Percentiles rank a stretch among this genome's conserved stretches.
These are phyloP conservation scores for Corythornis madagascariensis DNA, from an alignment of 2,113 vertebrate genomes.

Conservation along the genomic window DNA sequence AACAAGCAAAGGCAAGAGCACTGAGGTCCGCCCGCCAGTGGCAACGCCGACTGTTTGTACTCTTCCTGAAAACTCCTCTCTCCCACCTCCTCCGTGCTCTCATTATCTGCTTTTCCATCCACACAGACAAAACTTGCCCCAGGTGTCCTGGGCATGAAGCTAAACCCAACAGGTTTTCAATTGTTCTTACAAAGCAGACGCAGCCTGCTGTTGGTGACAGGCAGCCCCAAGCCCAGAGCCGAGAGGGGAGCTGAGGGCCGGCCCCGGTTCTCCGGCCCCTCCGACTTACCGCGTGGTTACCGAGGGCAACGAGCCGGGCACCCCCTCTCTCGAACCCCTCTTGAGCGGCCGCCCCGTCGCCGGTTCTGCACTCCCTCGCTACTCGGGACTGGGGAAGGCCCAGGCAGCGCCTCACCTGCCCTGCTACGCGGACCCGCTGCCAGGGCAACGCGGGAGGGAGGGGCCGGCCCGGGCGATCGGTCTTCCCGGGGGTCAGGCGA, in stretches of 20 bases:
- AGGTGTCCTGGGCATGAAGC: accelerated
- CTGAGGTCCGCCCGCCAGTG: accelerated
- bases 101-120: not conserved
- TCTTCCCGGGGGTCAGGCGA: accelerated
- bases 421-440: not conserved
- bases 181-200: no score
- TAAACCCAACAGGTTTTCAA: not conserved
- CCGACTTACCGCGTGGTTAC: not conserved
- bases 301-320: no score
- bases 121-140: accelerated
- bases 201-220: not conserved
- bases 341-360: no score
- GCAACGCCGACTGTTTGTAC: accelerated
- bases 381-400: no score
- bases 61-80: accelerated
- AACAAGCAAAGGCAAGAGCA: accelerated
- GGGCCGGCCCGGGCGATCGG: not conserved
- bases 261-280: not conserved
- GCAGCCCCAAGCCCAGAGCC: not conserved
- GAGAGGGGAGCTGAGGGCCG: not conserved
- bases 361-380: not conserved
- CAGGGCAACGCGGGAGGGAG: not conserved
- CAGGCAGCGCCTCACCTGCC: not conserved
- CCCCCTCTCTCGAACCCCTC: not conserved
- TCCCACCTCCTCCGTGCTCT: not conserved